Evolutionary conservation across 2,113 vertebrate species (phyloP), one percentile per base, ranked within the genome.

Genomic region (Puntigrus tetrazona): DNA sequence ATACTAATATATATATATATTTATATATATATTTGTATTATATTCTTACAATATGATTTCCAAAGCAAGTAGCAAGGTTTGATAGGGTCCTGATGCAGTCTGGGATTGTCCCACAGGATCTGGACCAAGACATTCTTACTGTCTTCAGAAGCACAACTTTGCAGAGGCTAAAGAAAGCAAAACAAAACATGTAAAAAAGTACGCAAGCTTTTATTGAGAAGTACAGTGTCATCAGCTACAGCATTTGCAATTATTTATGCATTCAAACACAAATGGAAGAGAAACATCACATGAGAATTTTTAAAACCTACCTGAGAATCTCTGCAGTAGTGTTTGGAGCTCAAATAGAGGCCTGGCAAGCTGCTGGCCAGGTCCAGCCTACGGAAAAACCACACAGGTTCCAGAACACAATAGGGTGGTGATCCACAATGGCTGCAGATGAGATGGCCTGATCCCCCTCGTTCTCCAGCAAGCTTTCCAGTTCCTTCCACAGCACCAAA

Each of bases 401-500:
- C 98, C 98, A 99, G 92, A 98, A 99, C 16, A 99, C 96, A 4
- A 99, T 99, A n/a, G 98, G 98, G 83, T 99, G 98, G 36, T 99
- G 98, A 93, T 99, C 98, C 38, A 99, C 97, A 79, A 99, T 95
- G 77, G 95, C 96, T 0, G 96, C 94, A 73, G 96, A 96, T 0
- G 95, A 96, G 86, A 99, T 94, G 25, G 93, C 97, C 87, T 94
- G 96, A 86, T 99, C 97, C 0, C 98, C 98, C 91, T 99, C 98
- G 4, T 99, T 99, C 88, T 97, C 97, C 89, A 99, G 88, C 79
- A 99, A 95, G 84, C 96, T 98, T 89, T 99, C 98, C 83, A 99
- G 95, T 90, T 99, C 97, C 85, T 99, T 99, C 97, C 97, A 99
- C 0, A 99, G 96, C n/a, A 99, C 98, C 9, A 99, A 92, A 41